Base-by-base conservation (phyloP, 2,888 invertebrate genomes). In the Theretra japonica region DNA sequence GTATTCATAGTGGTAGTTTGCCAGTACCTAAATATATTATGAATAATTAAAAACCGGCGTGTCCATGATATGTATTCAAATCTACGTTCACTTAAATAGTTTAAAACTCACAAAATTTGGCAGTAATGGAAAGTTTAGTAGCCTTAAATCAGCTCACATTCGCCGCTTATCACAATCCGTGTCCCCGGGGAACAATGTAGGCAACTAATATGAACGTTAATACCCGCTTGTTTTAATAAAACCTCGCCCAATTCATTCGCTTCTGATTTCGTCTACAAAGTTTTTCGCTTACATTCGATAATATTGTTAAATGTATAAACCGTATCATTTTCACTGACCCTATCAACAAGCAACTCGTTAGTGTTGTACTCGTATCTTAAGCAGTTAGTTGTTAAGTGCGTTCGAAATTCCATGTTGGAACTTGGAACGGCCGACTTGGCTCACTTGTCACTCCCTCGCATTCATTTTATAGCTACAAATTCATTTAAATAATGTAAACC, bases 361-460 rank as follows among this genome's bases (percentile, higher is more conserved):
- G 53, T 53, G 17, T 53, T 53, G 53, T n/a, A 53, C n/a, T n/a
- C n/a, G 53, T n/a, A 41, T 41, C 41, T 41, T 41, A 41, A 41
- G 41, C 41, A 41, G n/a, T n/a, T 59, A 59, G 59, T 15, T 30
- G 17, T 28, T 59, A 30, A 59, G 28, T 59, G 28, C 28, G 28
- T 59, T 59, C 59, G 30, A 58, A 25, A 58, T 58, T 58, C 58
- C 25, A 58, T 58, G 58, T 58, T 58, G 58, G 58, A 25, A 58
- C 25, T 23, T 58, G 25, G 25, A 58, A 58, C 23, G 58, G 58
- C 53, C 53, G 53, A 58, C 23, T 58, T 15, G 25, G 17, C 23
- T 25, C 62, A 33, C 21, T 41, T 62, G 41, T 62, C 21, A 62
- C 62, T 62, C 62, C 59, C 58, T 70, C 72, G 75, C 68, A 75